phyloP scores from a whole-genome alignment of 2,113 vertebrate species.

The Falcunculus frontatus region DNA sequence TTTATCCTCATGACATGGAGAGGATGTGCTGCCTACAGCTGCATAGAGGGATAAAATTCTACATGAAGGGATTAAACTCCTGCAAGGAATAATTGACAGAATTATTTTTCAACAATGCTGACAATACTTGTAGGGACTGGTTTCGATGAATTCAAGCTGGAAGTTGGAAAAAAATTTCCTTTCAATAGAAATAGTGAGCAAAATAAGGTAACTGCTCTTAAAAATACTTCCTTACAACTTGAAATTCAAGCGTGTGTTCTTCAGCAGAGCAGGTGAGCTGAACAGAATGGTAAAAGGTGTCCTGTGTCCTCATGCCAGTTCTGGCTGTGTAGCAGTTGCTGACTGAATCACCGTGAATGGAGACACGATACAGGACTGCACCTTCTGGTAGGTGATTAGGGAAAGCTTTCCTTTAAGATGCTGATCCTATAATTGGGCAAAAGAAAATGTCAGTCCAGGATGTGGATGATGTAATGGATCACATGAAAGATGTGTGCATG shows the following conservation, averaged over 20 bases:
- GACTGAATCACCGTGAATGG: background rate
- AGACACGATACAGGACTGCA: fast-evolving
- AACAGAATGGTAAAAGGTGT: background rate
- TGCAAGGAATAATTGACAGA: background rate
- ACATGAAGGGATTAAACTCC: background rate
- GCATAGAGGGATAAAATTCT: background rate
- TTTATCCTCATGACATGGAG: background rate
- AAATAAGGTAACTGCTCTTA: background rate
- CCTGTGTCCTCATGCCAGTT: background rate
- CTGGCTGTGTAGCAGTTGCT: background rate
- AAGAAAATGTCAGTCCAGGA: background rate
- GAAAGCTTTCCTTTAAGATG: background rate
- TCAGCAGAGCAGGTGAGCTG: background rate
- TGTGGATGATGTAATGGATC: background rate
- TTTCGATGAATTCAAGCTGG: background rate
- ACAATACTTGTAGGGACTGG: background rate
- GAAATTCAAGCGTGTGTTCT: background rate
- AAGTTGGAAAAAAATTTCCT: background rate
- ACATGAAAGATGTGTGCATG: fast-evolving
- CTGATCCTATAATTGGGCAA: background rate
- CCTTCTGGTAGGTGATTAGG: background rate
- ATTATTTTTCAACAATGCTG: background rate
- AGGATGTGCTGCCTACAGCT: background rate
- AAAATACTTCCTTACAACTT: background rate
- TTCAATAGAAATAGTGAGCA: background rate